A percentile compares a stretch with the other conserved stretches of the same genome.
These are phyloP conservation scores for Crematogaster levior DNA, from an alignment of 2,888 invertebrate genomes.

Conservation along the genomic window DNA sequence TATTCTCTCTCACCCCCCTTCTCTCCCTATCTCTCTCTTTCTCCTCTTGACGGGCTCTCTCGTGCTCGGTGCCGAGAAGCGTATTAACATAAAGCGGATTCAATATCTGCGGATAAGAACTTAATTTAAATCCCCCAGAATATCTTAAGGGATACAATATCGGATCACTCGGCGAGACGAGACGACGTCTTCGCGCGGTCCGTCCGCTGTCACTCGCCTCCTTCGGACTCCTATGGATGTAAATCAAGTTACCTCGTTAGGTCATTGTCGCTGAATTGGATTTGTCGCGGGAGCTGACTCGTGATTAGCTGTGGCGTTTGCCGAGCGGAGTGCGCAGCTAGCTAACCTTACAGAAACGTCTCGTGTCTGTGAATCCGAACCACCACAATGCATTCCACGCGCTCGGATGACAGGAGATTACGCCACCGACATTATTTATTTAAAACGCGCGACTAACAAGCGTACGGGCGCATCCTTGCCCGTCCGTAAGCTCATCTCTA, in stretches of 20 bases:
- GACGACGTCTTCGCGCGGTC: constrained; percentile 42
- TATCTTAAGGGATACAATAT: constrained; percentile 80
- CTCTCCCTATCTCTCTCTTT: constrained; percentile 11
- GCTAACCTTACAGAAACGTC: constrained; percentile 52
- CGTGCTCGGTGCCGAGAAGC: constrained; percentile 60
- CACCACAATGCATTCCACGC: neutral
- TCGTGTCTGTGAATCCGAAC: neutral
- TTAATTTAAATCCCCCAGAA: constrained; percentile 81
- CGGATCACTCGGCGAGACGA: constrained; percentile 65
- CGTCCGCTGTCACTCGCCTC: constrained; percentile 43
- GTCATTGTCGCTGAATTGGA: constrained; percentile 70
- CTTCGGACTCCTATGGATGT: constrained; percentile 67
- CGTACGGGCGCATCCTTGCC: neutral
- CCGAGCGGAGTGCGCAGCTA: constrained; percentile 34
- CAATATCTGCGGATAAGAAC: constrained; percentile 80
- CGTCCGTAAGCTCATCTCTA: constrained; percentile 26
- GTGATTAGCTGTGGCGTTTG: constrained; percentile 64
- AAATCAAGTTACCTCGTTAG: constrained; percentile 77
- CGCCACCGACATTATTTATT: constrained; percentile 29
- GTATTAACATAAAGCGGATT: constrained; percentile 82
- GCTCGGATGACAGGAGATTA: constrained; percentile 12
- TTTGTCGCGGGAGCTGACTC: constrained; percentile 66
- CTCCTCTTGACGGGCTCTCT: constrained; percentile 37
- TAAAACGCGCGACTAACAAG: constrained; percentile 41
- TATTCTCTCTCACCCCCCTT: constrained; percentile 18